Percentiles rank a stretch among this genome's conserved stretches.
These are phyloP conservation scores for Andricus curvator DNA, from an alignment of 2,888 invertebrate species.

Conservation along the genomic window DNA sequence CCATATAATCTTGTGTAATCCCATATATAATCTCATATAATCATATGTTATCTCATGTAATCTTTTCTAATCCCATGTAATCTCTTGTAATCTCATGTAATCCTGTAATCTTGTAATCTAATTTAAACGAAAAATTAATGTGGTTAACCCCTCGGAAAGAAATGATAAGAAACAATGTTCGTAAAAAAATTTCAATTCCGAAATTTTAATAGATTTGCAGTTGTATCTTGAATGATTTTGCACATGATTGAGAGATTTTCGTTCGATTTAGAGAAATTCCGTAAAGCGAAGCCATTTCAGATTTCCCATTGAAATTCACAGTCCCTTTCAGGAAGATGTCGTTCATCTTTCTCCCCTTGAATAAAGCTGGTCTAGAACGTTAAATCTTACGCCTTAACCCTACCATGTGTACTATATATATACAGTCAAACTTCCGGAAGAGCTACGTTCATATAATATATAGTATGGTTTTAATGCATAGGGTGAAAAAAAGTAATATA, in stretches of 20 bases:
- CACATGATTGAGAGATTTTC: neutral
- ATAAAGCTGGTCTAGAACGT: conserved; percentile 55
- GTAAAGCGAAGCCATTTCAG: conserved; percentile 56
- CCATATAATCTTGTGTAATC: no score
- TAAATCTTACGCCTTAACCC: conserved; percentile 61
- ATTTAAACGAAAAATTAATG: no score
- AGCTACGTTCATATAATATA: conserved; percentile 22
- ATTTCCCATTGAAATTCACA: conserved; percentile 69
- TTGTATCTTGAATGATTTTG: neutral
- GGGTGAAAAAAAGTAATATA: neutral
- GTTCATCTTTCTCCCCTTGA: conserved; percentile 66
- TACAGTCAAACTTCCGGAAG: conserved; percentile 11
- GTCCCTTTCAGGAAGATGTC: conserved; percentile 68
- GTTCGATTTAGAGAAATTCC: conserved; percentile 42
- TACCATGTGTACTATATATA: conserved; percentile 34
- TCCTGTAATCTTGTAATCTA: no score
- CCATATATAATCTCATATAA: no score
- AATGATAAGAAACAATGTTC: neutral
- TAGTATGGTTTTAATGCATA: conserved; percentile 9
- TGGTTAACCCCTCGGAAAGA: no score
- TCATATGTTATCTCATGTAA: no score
- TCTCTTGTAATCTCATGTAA: no score
- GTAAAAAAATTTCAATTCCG: neutral
- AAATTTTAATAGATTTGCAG: conserved; percentile 28
- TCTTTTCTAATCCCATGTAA: no score